Base-by-base conservation (phyloP, 2,113 vertebrate genomes). In the Galbula dea region DNA sequence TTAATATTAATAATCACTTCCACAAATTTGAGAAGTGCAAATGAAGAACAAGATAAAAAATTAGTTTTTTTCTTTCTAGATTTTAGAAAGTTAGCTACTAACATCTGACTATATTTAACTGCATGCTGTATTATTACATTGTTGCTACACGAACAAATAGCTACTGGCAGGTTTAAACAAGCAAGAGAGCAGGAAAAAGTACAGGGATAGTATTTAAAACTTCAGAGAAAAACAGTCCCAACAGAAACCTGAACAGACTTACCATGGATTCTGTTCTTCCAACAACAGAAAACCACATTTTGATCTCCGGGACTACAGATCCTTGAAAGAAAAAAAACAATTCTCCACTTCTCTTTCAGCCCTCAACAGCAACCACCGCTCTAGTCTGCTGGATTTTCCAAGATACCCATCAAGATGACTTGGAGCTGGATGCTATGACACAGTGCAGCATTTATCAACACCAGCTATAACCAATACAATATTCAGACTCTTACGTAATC, bases 241-340 rank as follows among this genome's bases (percentile, higher is more conserved):
- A 88, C 71, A 82, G 85, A 94, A 80, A 91, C 90, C 92, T 94
- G 48, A 82, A 85, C 88, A 73, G 88, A 97, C 98, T 98, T 98
- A 99, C 98, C 98, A 89, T 43, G 88, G 97, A 92, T 89, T 98
- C 98, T 92, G 89, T 98, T 96, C 97, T 98, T 96, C 99, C 99
- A 92, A 99, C 98, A 93, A 99, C 99, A 87, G 99, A 99, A 98
- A 99, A 98, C 99, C 99, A 99, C 99, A 99, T 99, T 97, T 89
- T 97, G 96, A 88, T 76, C 90, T 90, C 91, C 34, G 39, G 89
- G 67, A 92, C 95, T 93, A 85, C 91, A 89, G 72, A 95, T 89
- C 87, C 95, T 96, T 83, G 71, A 90, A 90, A 79, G 93, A 81
- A 95, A 93, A 85, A 84, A 92, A 93, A 83, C 65, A 95, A 86